These are phyloP conservation scores for Chalcosyrphus nemorum DNA, from an alignment of 2,888 invertebrate genomes.

Conservation along the genomic window DNA sequence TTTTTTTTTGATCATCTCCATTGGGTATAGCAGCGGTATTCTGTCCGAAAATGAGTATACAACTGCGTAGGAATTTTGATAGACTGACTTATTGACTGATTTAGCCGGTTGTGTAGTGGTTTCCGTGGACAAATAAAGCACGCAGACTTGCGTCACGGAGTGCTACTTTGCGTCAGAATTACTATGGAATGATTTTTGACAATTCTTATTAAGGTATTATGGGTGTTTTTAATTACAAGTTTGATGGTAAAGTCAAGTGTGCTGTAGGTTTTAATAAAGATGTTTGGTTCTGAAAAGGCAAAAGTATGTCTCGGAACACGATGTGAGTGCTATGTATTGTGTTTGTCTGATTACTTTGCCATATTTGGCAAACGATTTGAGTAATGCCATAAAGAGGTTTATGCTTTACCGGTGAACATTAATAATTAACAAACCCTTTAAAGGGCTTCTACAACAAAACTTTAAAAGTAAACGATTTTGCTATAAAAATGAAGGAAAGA, in stretches of 20 bases:
- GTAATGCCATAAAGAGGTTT: background rate
- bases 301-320: conserved; percentile 19
- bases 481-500: too few relatives aligned
- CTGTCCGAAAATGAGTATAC: conserved; percentile 55
- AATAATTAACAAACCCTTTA: background rate
- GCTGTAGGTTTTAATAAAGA: conserved; percentile 28
- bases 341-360: conserved; percentile 4
- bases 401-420: background rate
- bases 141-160: conserved; percentile 5
- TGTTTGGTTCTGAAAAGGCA: conserved; percentile 13
- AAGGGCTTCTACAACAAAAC: too few relatives aligned
- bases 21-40: conserved; percentile 24
- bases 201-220: conserved; percentile 16
- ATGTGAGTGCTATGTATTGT: conserved; percentile 36
- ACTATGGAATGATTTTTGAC: conserved; percentile 15
- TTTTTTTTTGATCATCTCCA: conserved; percentile 18
- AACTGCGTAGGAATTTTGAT: conserved; percentile 58
- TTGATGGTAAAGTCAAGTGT: background rate
- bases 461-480: too few relatives aligned
- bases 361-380: background rate
- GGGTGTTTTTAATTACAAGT: conserved; percentile 36
- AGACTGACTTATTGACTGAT: conserved; percentile 26
- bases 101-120: background rate
- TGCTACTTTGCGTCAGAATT: conserved; percentile 24
- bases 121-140: conserved; percentile 23